Percentiles rank a stretch among this genome's conserved stretches.
phyloP scores from a whole-genome alignment of 1,140 invertebrate genomes.

The Asobara japonica region DNA sequence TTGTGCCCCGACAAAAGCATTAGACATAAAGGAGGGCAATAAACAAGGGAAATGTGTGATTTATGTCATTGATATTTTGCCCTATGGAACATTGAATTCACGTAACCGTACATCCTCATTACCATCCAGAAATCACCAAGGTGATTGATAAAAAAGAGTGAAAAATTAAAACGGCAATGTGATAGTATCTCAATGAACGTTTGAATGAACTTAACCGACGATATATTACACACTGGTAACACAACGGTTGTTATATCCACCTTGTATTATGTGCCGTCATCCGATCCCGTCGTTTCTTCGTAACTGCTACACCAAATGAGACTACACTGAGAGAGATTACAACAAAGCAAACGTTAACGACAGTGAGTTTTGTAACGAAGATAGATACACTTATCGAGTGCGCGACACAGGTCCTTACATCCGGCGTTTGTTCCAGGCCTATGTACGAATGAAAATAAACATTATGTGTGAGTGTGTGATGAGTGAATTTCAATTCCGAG shows the following conservation, averaged over 20 bases:
- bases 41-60: not conserved
- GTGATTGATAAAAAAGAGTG: not conserved
- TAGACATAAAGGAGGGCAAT: no score
- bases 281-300: slow-evolving; percentile 46
- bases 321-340: slow-evolving; percentile 20
- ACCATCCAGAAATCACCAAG: no score
- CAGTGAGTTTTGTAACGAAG: not conserved
- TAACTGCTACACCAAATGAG: slow-evolving; percentile 30
- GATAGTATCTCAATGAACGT: slow-evolving; percentile 12
- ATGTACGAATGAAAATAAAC: not conserved
- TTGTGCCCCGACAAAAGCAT: not conserved
- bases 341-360: slow-evolving; percentile 25
- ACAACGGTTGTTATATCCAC: slow-evolving; percentile 14
- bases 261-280: slow-evolving; percentile 30
- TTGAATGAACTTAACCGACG: slow-evolving; percentile 11
- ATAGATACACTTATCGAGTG: slow-evolving; percentile 24
- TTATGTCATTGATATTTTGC: not conserved
- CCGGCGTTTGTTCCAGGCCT: slow-evolving; percentile 33
- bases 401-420: slow-evolving; percentile 24
- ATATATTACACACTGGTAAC: slow-evolving; percentile 17
- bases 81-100: not conserved
- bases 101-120: not conserved
- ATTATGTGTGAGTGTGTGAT: not conserved
- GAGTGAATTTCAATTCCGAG: slow-evolving; percentile 17
- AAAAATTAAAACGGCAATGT: not conserved